Evolutionary conservation across 1,140 invertebrate genomes (phyloP), one percentile per base, ranked within the genome.

Genomic region (Oreohelix idahoensis): DNA sequence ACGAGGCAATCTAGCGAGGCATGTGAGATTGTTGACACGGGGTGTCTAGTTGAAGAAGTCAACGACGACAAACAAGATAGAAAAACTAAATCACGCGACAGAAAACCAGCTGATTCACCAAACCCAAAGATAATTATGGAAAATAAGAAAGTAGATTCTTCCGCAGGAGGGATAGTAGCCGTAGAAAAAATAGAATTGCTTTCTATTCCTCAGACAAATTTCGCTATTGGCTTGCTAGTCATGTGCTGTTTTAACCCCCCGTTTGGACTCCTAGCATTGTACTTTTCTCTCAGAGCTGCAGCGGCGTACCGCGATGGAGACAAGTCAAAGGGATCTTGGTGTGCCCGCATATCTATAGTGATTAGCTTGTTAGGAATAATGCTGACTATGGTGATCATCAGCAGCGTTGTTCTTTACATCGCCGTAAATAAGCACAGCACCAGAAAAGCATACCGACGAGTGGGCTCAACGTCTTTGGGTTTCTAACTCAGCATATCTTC

Each of bases 161-260:
- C n/a, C n/a, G n/a, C n/a, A n/a, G n/a, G n/a, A n/a, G n/a, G n/a
- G n/a, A n/a, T n/a, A n/a, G n/a, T n/a, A 58, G 53, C 23, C 20
- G 53, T 23, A 20, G 23, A 23, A 5, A 53, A 63, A 78, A 10
- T 29, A 32, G 76, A 63, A 45, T 2, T 84, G 29, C 45, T 53
- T 0, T 51, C 76, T 23, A 84, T 86, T 39, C 83, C 83, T 15
- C 81, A 86, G 66, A 86, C 85, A 36, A 83, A 86, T 78, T 79
- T 86, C 38, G 78, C 78, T 38, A 83, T 86, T n/a, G 83, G 79
- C 38, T 49, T 84, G 49, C 58, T 86, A 69, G 85, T 86, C 58
- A 66, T 75, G 0, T 79, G 79, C 32, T 86, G 85, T 42, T 86
- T 86, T 70, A 86, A 86, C 51, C 66, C 76, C 13, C 85, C 83